Conservation (phyloP, 2,113 vertebrate species). For the Neomonachus schauinslandi region DNA sequence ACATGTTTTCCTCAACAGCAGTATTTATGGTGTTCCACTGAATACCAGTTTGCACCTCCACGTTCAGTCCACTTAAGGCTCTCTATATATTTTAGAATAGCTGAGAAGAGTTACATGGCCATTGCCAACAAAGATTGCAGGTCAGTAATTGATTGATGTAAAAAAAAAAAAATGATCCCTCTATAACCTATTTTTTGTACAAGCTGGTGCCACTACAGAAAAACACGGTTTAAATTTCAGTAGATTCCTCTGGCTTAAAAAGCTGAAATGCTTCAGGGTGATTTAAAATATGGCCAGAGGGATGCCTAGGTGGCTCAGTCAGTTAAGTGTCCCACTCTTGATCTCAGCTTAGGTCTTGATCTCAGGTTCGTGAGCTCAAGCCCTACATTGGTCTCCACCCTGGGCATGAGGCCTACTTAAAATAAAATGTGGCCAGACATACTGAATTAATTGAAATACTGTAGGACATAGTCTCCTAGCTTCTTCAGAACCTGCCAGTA, state of each 20-base stretch:
- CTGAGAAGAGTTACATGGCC: background rate
- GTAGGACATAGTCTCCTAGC: background rate
- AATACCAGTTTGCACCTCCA: background rate
- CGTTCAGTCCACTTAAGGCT: background rate
- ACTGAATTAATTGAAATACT: background rate
- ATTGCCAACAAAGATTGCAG: background rate
- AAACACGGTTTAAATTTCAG: background rate
- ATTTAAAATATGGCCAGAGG: conserved; percentile 38
- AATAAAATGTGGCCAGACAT: background rate
- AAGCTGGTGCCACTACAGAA: background rate
- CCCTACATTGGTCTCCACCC: background rate
- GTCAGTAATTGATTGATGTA: background rate
- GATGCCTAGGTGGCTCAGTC: background rate
- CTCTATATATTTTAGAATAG: background rate
- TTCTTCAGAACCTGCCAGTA: conserved; percentile 2
- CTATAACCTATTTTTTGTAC: background rate
- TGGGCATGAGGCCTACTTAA: background rate
- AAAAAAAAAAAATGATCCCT: background rate
- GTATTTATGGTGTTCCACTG: background rate
- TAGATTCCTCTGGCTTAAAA: background rate
- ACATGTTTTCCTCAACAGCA: background rate
- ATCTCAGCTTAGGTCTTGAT: background rate
- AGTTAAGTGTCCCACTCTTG: background rate
- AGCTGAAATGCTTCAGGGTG: background rate
- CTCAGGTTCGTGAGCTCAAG: background rate